A percentile compares a stretch with the other conserved stretches of the same genome.
Evolutionary conservation across 2,888 invertebrate species (phyloP).

Genomic region (Neocrepidodera transversa): DNA sequence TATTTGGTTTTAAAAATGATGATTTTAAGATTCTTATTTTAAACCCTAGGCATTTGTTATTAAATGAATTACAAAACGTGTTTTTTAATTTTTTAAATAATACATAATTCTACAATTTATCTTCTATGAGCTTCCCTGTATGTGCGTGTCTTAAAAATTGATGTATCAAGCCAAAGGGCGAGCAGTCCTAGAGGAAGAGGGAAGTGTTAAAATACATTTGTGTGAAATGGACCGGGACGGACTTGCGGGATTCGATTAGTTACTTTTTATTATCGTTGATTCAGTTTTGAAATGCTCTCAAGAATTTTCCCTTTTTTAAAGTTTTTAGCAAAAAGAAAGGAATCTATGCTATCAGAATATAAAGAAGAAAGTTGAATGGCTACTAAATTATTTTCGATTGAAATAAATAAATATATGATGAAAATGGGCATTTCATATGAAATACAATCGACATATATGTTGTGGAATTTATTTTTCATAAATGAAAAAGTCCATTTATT

Average conservation of each 20-base stretch:
- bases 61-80: too few species aligned
- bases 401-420: too few species aligned
- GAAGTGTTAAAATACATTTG: constrained; percentile 18
- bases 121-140: neutral
- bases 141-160: constrained; percentile 14
- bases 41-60: too few species aligned
- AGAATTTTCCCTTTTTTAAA: neutral
- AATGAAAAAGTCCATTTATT: too few species aligned
- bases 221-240: constrained; percentile 8
- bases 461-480: too few species aligned
- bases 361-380: neutral
- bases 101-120: too few species aligned
- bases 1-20: too few species aligned
- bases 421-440: too few species aligned
- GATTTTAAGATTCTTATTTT: too few species aligned
- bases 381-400: too few species aligned
- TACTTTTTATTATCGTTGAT: constrained; percentile 3
- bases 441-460: too few species aligned
- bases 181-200: constrained; percentile 15
- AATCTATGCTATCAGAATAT: neutral
- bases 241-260: constrained; percentile 11
- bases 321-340: neutral
- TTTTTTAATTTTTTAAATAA: too few species aligned
- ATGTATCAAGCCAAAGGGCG: constrained; percentile 11
- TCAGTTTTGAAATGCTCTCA: constrained; percentile 1